Evolutionary conservation across 2,888 invertebrate genomes (phyloP).

Genomic region (Barypeithes pellucidus): DNA sequence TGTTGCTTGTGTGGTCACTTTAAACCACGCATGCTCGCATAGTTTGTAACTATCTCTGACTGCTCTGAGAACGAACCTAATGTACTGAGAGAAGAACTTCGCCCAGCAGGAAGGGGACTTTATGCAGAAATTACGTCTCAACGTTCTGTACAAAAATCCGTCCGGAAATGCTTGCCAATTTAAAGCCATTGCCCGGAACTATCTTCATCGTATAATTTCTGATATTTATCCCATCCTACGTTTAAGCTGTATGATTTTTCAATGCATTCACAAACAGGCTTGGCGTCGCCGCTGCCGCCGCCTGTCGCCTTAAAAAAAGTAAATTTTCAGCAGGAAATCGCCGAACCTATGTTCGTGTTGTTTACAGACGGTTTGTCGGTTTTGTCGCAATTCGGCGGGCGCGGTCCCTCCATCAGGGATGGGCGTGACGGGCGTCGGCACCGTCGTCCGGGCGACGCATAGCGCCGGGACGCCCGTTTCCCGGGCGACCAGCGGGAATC

Average conservation of each 20-base stretch:
- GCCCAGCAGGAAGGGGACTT: too few species aligned
- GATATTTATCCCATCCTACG: not conserved
- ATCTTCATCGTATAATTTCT: too few species aligned
- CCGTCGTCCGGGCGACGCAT: constrained; percentile 55
- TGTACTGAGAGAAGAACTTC: too few species aligned
- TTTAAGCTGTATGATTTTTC: not conserved
- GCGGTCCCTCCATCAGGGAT: constrained; percentile 44
- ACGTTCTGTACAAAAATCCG: too few species aligned
- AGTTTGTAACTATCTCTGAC: too few species aligned
- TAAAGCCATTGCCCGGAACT: too few species aligned
- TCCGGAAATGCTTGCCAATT: too few species aligned
- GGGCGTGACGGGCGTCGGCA: constrained; percentile 63
- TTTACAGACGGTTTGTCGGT: constrained; percentile 20
- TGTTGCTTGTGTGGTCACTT: too few species aligned
- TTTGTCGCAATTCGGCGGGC: constrained; percentile 34
- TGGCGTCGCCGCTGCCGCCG: not conserved
- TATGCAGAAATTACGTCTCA: too few species aligned
- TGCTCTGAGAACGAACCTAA: too few species aligned
- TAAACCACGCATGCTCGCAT: too few species aligned
- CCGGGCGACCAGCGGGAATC: constrained; percentile 65
- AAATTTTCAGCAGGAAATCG: constrained; percentile 36
- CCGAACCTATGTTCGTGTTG: constrained; percentile 29
- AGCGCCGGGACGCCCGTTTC: constrained; percentile 60
- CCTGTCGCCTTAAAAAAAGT: not conserved
- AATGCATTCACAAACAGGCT: not conserved